Evolutionary conservation across 2,113 vertebrate species (phyloP).

Genomic region (Tamias sibiricus): DNA sequence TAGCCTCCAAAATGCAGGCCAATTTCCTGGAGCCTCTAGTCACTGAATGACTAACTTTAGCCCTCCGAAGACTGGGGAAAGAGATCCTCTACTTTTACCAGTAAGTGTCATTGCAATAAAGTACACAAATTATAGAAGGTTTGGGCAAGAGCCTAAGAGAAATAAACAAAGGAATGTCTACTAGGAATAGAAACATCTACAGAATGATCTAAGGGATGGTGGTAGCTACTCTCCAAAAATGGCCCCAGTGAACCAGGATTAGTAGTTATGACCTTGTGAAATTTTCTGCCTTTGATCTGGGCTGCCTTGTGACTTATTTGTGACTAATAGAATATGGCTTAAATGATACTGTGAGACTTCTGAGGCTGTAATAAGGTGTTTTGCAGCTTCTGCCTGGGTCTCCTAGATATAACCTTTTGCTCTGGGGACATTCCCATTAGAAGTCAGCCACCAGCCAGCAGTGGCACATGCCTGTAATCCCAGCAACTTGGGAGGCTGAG

Average conservation of each 20-base stretch:
- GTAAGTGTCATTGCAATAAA: neutral
- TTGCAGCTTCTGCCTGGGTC: neutral
- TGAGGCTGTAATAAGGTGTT: neutral
- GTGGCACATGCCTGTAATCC: no score
- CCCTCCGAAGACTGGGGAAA: neutral
- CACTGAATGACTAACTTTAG: neutral
- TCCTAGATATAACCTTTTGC: neutral
- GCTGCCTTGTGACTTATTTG: neutral
- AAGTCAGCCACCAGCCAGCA: neutral
- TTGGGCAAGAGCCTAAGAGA: neutral
- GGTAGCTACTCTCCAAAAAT: neutral
- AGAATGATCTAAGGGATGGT: neutral
- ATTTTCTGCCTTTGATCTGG: neutral
- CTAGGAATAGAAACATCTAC: neutral
- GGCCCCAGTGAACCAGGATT: neutral
- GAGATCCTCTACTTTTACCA: neutral
- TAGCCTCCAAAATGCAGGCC: neutral
- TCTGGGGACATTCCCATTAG: neutral
- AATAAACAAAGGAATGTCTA: slow-evolving; percentile 28
- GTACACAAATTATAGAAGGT: slow-evolving; percentile 46
- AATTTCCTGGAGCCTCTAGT: slow-evolving; percentile 32
- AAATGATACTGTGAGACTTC: neutral
- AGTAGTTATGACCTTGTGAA: neutral
- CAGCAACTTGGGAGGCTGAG: no score
- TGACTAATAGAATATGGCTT: neutral